Evolutionary conservation across 2,113 vertebrate genomes (phyloP).

Genomic region (Muscicapa adusta): DNA sequence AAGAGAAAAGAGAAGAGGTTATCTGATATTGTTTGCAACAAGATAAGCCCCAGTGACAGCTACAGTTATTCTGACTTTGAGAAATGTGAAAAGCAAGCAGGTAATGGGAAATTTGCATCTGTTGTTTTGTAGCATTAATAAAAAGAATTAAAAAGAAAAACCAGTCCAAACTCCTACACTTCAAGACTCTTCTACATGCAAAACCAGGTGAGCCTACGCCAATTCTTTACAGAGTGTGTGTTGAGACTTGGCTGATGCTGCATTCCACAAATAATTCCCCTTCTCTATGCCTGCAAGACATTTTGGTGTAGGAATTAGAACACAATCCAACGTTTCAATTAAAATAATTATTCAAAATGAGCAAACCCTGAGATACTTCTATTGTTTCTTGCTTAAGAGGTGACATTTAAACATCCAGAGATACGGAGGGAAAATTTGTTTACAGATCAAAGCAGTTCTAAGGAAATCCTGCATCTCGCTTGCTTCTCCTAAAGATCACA

Average conservation of each 20-base stretch:
- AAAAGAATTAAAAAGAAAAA: not conserved
- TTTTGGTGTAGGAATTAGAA: conserved; percentile 3
- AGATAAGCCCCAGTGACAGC: not conserved
- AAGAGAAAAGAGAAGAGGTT: too few relatives aligned
- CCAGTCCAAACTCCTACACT: not conserved
- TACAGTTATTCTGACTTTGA: not conserved
- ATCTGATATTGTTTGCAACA: not conserved
- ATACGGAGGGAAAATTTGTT: not conserved
- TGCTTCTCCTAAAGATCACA: not conserved
- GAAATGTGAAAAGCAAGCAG: not conserved
- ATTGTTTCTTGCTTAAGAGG: not conserved
- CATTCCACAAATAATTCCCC: conserved; percentile 61
- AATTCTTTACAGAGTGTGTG: not conserved
- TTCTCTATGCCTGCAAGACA: conserved; percentile 24
- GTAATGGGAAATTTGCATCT: not conserved
- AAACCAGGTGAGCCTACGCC: conserved; percentile 25
- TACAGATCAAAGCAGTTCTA: not conserved
- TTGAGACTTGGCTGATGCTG: conserved; percentile 59
- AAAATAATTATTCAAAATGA: not conserved
- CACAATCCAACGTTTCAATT: not conserved
- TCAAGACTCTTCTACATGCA: not conserved
- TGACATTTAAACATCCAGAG: not conserved
- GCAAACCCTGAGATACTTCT: not conserved
- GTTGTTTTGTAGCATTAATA: not conserved
- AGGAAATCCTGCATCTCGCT: not conserved